Evolutionary conservation across 2,797 vertebrate species (phyloP).

Genomic region (Orestias chungarensis): DNA sequence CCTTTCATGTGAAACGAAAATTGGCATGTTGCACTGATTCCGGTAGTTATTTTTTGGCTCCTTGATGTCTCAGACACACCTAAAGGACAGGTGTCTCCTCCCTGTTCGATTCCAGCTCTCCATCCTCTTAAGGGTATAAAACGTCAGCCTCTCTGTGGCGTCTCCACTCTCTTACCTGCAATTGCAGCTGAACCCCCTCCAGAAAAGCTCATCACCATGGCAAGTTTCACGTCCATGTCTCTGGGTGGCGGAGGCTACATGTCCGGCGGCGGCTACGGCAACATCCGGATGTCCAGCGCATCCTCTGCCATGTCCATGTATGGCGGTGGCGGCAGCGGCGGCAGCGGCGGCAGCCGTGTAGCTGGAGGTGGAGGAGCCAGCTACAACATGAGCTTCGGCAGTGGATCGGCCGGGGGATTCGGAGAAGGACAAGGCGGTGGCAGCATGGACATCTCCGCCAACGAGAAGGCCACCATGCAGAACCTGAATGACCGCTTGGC

Average conservation of each 20-base stretch:
- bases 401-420: conserved; percentile 17
- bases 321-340: conserved; percentile 36
- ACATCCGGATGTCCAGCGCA: conserved; percentile 46
- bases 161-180: conserved; percentile 50
- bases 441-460: conserved; percentile 40
- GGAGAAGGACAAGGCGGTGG: conserved; percentile 51
- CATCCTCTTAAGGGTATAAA: conserved; percentile 52
- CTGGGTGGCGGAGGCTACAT: background rate
- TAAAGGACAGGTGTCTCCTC: conserved; percentile 34
- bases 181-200: conserved; percentile 47
- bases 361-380: background rate
- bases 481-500: conserved; percentile 91
- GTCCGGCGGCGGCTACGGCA: conserved; percentile 47
- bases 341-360: background rate
- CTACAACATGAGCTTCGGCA: conserved; percentile 28
- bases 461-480: conserved; percentile 86
- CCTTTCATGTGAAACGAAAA: conserved; percentile 2
- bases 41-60: conserved; percentile 4
- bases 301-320: conserved; percentile 30
- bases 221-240: rapidly evolving
- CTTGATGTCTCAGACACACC: conserved; percentile 42
- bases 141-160: background rate
- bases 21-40: background rate
- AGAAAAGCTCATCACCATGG: conserved; percentile 12
- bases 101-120: conserved; percentile 6